Evolutionary conservation across 2,113 vertebrate genomes (phyloP).

Genomic region (Corvus hawaiiensis): DNA sequence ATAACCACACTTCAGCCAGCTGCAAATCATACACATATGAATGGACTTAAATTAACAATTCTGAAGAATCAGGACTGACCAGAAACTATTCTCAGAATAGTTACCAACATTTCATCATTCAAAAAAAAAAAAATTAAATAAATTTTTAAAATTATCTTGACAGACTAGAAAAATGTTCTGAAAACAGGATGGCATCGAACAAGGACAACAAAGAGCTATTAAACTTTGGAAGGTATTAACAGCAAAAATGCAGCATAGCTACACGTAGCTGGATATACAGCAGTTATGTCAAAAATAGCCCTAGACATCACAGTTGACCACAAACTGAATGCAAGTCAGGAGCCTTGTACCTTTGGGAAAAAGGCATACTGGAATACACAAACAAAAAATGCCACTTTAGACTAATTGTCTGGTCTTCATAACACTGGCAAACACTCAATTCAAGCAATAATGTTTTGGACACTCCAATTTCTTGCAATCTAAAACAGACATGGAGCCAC

Average conservation of each 20-base stretch:
- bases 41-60: not conserved
- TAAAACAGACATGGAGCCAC: not conserved
- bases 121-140: not conserved
- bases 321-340: not conserved
- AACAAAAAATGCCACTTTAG: not conserved
- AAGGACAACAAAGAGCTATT: not conserved
- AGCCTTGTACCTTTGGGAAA: not conserved
- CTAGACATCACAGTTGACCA: not conserved
- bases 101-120: not conserved
- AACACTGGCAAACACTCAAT: not conserved
- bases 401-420: not conserved
- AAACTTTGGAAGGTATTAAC: not conserved
- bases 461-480: not conserved
- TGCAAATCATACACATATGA: not conserved
- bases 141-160: not conserved
- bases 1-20: not conserved
- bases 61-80: not conserved
- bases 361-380: not conserved
- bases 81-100: not conserved
- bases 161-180: not conserved
- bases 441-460: not conserved
- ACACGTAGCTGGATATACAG: not conserved
- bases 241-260: not conserved
- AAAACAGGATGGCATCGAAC: not conserved
- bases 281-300: not conserved